Conservation (phyloP, 1,140 invertebrate species). For the Bombyx mandarina region DNA sequence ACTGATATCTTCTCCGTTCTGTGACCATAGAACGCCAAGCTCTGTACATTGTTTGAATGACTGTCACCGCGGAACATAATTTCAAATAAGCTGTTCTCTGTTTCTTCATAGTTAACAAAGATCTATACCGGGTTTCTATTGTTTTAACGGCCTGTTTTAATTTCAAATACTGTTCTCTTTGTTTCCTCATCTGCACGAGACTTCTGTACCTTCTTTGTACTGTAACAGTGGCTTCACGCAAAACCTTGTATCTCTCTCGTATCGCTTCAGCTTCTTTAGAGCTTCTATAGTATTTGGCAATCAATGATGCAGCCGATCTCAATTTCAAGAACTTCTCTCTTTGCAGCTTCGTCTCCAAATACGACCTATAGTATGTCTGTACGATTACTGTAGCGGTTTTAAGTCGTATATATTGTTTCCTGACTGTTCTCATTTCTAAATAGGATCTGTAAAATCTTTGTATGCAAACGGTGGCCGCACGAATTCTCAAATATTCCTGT, state of each 20-base stretch:
- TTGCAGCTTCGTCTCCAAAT: slow-evolving; percentile 28
- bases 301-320: slow-evolving; percentile 28
- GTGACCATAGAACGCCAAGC: slow-evolving; percentile 31
- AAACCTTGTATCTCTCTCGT: slow-evolving; percentile 22
- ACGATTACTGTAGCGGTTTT: slow-evolving; percentile 15
- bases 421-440: slow-evolving; percentile 28
- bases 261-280: slow-evolving; percentile 13
- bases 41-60: slow-evolving; percentile 32
- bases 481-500: slow-evolving; percentile 46
- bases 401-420: slow-evolving; percentile 16
- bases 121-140: slow-evolving; percentile 71
- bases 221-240: slow-evolving; percentile 18
- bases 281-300: slow-evolving; percentile 49
- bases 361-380: slow-evolving; percentile 39
- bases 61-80: slow-evolving; percentile 12
- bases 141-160: slow-evolving; percentile 42
- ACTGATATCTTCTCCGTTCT: slow-evolving; percentile 23
- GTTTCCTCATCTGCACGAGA: slow-evolving; percentile 26
- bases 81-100: slow-evolving; percentile 17
- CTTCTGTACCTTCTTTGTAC: slow-evolving; percentile 31
- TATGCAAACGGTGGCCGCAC: slow-evolving; percentile 49
- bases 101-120: slow-evolving; percentile 34
- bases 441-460: slow-evolving; percentile 70
- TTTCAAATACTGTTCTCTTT: slow-evolving; percentile 26
- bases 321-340: slow-evolving; percentile 27